Evolutionary conservation across 1,140 invertebrate species (phyloP).

Genomic region (Polypedilum vanderplanki): DNA sequence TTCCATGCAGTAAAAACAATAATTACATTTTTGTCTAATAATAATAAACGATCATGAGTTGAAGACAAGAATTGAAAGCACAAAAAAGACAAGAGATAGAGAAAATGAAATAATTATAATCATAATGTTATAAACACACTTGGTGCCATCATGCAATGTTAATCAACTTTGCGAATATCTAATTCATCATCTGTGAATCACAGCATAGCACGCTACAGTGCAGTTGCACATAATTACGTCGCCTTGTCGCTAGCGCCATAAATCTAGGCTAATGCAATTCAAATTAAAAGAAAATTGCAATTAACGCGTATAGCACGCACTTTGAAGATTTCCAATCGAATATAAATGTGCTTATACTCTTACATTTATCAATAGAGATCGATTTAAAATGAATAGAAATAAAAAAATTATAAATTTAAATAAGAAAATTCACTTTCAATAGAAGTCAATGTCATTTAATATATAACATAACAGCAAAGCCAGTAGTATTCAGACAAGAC

Average conservation of each 20-base stretch:
- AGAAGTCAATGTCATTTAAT: slow-evolving; percentile 10
- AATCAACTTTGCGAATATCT: slow-evolving; percentile 7
- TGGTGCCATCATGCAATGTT: slow-evolving; percentile 17
- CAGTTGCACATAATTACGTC: neutral
- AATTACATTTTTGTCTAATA: slow-evolving; percentile 15
- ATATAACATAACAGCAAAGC: neutral
- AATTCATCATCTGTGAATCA: neutral
- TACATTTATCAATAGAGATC: no score
- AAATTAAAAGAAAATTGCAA: slow-evolving; percentile 20
- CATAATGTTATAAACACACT: neutral
- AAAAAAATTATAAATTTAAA: neutral
- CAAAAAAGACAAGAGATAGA: neutral
- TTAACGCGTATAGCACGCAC: slow-evolving; percentile 10
- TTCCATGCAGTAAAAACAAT: neutral
- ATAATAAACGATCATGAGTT: neutral
- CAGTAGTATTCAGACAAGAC: neutral
- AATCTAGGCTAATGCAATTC: slow-evolving; percentile 12
- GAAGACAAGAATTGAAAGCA: neutral
- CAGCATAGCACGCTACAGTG: neutral
- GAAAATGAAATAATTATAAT: slow-evolving; percentile 1
- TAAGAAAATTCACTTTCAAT: slow-evolving; percentile 19
- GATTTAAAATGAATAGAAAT: no score
- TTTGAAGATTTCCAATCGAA: neutral
- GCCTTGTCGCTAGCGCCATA: neutral
- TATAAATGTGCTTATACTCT: no score